These are phyloP conservation scores for Helicoverpa zea DNA, from an alignment of 1,140 invertebrate genomes.

Conservation along the genomic window DNA sequence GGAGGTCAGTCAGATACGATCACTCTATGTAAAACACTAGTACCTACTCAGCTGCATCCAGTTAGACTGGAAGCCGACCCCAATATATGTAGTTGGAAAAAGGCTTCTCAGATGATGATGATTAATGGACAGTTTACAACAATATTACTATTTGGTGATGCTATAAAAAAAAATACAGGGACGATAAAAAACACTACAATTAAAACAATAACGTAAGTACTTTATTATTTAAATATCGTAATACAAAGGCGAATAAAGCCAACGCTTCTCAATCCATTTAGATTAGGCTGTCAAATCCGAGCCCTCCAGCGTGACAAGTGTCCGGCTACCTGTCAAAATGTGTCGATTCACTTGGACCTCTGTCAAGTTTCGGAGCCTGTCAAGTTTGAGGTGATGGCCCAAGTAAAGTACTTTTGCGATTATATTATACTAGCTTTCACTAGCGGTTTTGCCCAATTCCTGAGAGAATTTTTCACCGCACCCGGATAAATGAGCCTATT, in stretches of 20 bases:
- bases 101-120: too few species aligned
- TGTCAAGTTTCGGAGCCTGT: slow-evolving; percentile 57
- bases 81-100: too few species aligned
- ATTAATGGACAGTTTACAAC: too few species aligned
- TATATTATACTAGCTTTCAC: background rate
- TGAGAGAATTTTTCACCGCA: background rate
- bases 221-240: background rate
- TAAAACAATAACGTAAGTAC: background rate
- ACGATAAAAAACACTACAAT: background rate
- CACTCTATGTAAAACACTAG: too few species aligned
- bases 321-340: slow-evolving; percentile 73
- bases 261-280: slow-evolving; percentile 46
- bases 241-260: background rate
- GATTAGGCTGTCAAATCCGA: slow-evolving; percentile 59
- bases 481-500: background rate
- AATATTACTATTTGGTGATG: too few species aligned
- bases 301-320: slow-evolving; percentile 45
- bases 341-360: slow-evolving; percentile 70
- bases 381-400: slow-evolving; percentile 51
- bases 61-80: too few species aligned
- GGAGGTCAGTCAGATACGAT: too few species aligned
- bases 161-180: too few species aligned
- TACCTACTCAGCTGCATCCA: too few species aligned
- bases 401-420: background rate
- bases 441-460: background rate